Evolutionary conservation across 2,113 vertebrate species (phyloP).

Genomic region (Sorex fumeus): DNA sequence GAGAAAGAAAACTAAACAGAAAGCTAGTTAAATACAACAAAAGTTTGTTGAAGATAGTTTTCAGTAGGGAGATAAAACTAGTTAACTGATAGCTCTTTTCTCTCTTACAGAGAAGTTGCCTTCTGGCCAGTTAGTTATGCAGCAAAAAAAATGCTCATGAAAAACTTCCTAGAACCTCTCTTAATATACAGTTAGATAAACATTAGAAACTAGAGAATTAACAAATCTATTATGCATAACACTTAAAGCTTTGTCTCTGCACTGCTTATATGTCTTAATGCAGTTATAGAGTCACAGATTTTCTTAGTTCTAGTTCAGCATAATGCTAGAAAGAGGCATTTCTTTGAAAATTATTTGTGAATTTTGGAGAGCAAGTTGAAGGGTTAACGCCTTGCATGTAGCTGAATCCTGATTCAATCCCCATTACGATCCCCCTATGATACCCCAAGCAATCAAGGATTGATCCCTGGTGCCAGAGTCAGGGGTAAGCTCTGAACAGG

Average conservation of each 20-base stretch:
- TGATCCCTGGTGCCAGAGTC: no score
- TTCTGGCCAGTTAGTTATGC: not conserved
- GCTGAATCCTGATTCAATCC: no score
- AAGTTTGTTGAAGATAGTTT: not conserved
- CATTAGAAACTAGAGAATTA: not conserved
- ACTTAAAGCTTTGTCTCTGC: no score
- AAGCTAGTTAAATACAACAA: not conserved
- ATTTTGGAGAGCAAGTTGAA: no score
- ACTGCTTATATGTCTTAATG: not conserved
- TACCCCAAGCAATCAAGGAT: no score
- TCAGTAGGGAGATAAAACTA: not conserved
- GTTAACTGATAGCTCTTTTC: not conserved
- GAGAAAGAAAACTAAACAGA: not conserved
- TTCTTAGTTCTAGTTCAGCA: conserved; percentile 35
- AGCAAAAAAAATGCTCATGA: not conserved
- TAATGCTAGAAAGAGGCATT: conserved; percentile 24
- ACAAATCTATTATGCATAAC: no score
- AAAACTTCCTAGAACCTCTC: not conserved
- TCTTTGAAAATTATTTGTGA: not conserved
- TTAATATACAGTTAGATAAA: not conserved
- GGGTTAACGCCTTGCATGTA: no score
- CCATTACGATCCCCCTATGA: no score
- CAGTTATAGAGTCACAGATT: not conserved
- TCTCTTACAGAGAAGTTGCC: not conserved
- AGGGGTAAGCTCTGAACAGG: no score